Base-by-base conservation (phyloP, 2,888 invertebrate genomes). In the Coleophora deauratella region DNA sequence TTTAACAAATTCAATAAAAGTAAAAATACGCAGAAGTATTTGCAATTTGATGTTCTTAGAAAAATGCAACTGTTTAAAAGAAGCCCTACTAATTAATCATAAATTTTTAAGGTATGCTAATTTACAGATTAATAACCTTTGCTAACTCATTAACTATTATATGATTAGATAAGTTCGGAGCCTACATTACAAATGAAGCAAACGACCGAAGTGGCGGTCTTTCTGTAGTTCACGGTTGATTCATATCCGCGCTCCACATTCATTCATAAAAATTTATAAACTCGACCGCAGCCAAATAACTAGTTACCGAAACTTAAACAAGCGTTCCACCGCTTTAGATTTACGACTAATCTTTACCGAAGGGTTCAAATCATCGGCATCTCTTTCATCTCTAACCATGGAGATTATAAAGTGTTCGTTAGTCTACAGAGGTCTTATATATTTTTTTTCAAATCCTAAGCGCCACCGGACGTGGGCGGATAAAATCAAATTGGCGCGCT, bases 401-500 rank as follows among this genome's bases (percentile, higher is more conserved):
- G 61, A 6, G 56, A 64, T 71, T 66, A 65, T 66, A 67, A 66
- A 59, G 59, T 58, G 58, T 65, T 72, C 69, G 67, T 72, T 71
- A 71, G 59, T 4, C 52, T 48, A 44, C 49, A 48, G 52, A 54
- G 21, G 21, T 21, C 6, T 21, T 6, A 21, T 21, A 11, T 37
- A 0, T 15, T 33, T 21, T 36, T 41, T 37, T 46, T 48, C 44
- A 40, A 48, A 37, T 45, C 49, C 44, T 45, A 57, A 69, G 71
- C 78, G 75, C 75, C 77, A 74, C 75, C 76, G 78, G 78, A 78
- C 67, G 66, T 66, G 58, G 69, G 66, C 52, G 65, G 64, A 61
- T 63, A 61, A 51, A 45, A 51, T 43, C 49, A 46, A 54, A 52
- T 63, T 50, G 41, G 46, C 43, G 45, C 44, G 30, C 33, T 11